Evolutionary conservation across 1,140 invertebrate species (phyloP).

Genomic region (Pachypeltis micranthus): DNA sequence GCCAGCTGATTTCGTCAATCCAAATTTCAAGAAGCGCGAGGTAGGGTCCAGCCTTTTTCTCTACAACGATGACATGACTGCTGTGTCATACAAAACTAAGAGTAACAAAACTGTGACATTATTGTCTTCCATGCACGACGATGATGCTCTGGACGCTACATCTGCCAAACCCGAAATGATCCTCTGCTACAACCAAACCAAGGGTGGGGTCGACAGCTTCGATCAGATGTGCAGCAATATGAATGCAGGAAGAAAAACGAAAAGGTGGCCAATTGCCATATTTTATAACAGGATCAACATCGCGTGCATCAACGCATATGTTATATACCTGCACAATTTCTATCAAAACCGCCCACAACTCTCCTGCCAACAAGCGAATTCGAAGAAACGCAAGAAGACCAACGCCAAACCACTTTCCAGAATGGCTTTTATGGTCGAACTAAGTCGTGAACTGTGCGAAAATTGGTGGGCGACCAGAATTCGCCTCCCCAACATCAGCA

Average conservation of each 20-base stretch:
- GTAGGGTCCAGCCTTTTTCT: too few relatives aligned
- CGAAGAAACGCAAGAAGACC: not conserved
- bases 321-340: conserved; percentile 13
- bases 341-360: conserved; percentile 7
- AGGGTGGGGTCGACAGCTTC: conserved; percentile 30
- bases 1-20: too few relatives aligned
- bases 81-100: too few relatives aligned
- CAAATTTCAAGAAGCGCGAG: too few relatives aligned
- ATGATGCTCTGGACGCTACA: conserved; percentile 20
- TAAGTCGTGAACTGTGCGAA: conserved; percentile 1
- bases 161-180: conserved; percentile 30
- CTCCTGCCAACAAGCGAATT: not conserved
- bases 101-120: too few relatives aligned
- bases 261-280: conserved; percentile 12
- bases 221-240: conserved; percentile 26
- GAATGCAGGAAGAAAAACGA: conserved; percentile 13
- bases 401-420: conserved; percentile 7
- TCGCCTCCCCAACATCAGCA: conserved; percentile 2
- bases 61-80: too few relatives aligned
- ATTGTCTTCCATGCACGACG: conserved; percentile 30
- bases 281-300: conserved; percentile 18
- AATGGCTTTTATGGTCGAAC: not conserved
- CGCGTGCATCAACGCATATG: conserved; percentile 6
- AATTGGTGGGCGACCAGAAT: not conserved
- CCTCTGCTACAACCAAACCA: conserved; percentile 28